Base-by-base conservation (phyloP, 2,113 vertebrate genomes). In the Hippolais icterina region DNA sequence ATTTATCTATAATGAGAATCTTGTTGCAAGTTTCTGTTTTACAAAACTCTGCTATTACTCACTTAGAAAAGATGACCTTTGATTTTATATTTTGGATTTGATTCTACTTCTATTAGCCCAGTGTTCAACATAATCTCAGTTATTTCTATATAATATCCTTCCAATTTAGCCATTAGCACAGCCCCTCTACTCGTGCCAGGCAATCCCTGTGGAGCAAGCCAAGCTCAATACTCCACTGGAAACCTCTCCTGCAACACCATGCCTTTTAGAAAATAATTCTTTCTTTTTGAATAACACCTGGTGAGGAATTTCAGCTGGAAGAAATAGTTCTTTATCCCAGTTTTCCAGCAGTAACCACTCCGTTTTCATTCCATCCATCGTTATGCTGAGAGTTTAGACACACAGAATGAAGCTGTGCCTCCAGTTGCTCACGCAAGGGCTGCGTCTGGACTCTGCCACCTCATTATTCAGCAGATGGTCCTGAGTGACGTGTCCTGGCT, bases 131-230 rank as follows among this genome's bases (percentile, higher is more conserved):
- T 59, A 87, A 75, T 63, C 61, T 87, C 65, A 71, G 49, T 76
- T 93, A 90, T 93, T 97, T 91, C 78, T 60, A 68, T 71, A 78
- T 41, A 78, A 78, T 42, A 94, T 70, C 93, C 83, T 94, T 84
- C 78, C 87, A 91, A 68, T 64, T 75, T 52, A 87, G 74, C 31
- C 90, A 60, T 70, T 60, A 93, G 76, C 87, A 63, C 64, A 82
- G 64, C 23, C 64, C 35, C 21, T 63, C 57, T 75, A 33, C 29
- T 60, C 69, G n/a, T 33, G 44, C 74, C 81, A 82, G 29, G 25
- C 72, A 70, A 87, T 63, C 70, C 84, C 56, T 5, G 31, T 39
- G 50, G 56, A 89, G 53, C 39, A 84, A 82, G 57, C 20, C 90
- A 91, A 78, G 46, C 75, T 68, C 70, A 71, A 0, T 7, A 29